Evolutionary conservation across 2,113 vertebrate species (phyloP), one percentile per base, ranked within the genome.

Genomic region (Trogon surrucura): DNA sequence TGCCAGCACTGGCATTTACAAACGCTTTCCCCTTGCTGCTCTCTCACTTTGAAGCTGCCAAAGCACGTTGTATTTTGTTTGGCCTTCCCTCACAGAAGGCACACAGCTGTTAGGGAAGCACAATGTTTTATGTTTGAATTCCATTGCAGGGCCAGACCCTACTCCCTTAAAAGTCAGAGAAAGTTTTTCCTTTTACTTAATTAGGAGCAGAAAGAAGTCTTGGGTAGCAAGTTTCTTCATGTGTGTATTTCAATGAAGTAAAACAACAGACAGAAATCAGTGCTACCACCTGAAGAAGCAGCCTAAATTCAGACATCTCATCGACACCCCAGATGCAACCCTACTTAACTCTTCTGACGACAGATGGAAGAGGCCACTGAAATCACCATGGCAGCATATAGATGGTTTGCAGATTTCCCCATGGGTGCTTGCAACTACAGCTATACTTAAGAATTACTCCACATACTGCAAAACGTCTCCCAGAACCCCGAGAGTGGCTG

Each of bases 91-190:
- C 83, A 84, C 95, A 97, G 94, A 95, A 96, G 96, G 96, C 89
- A 92, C 69, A 81, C 95, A 97, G 89, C 96, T 97, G 96, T 95
- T 65, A 92, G 80, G 77, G 69, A 92, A 75, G 84, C 48, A 77
- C 1, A 0, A 47, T 51, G 70, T 69, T 95, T 95, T 84, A 79
- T 71, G 80, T 81, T 84, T 67, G 36, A 95, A 95, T 92, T 95
- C 80, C 70, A 65, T 5, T 60, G 56, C 60, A 69, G 11, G 80
- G 61, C 86, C 91, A 97, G 93, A 86, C 73, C 20, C 86, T 53
- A 34, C 57, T 95, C 48, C 73, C 86, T 94, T 84, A 79, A 93
- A 91, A 93, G 61, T 79, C 89, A 91, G 89, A 65, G 80, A 95
- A 95, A 93, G 91, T 84, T 87, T 30, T 93, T 67, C 73, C 86